Percentiles rank a stretch among this genome's conserved stretches.
Evolutionary conservation across 2,797 vertebrate species (phyloP).

Genomic region (Lithobates pipiens): DNA sequence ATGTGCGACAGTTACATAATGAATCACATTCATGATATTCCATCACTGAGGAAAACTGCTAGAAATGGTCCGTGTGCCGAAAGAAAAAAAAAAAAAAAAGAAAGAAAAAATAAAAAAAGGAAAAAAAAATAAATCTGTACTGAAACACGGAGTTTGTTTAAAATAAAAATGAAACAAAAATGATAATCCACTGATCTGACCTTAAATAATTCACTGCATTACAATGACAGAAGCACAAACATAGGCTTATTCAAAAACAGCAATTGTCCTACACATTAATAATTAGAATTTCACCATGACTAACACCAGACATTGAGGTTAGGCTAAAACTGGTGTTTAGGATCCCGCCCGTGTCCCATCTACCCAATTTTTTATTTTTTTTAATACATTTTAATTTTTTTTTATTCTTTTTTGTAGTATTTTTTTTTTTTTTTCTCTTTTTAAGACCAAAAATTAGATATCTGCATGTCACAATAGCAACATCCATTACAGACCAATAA

Average conservation of each 20-base stretch:
- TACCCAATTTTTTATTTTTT: conserved; percentile 17
- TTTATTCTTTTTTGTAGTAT: conserved; percentile 61
- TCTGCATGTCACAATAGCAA: conserved; percentile 92
- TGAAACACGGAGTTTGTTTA: conserved; percentile 87
- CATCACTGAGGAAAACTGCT: conserved; percentile 97
- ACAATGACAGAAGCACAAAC: conserved; percentile 91
- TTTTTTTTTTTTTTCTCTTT: conserved; percentile 24
- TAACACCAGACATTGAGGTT: conserved; percentile 94
- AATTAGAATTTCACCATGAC: conserved; percentile 92
- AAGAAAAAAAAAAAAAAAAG: conserved; percentile 66
- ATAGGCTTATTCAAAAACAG: conserved; percentile 88
- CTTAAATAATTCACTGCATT: conserved; percentile 88
- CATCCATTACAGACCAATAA: conserved; percentile 94
- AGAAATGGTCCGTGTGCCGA: conserved; percentile 95
- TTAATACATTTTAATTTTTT: conserved; percentile 63
- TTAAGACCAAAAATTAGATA: conserved; percentile 87
- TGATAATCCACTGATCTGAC: conserved; percentile 88
- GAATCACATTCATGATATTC: conserved; percentile 99
- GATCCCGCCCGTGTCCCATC: conserved; percentile 21
- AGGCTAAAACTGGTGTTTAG: conserved; percentile 92
- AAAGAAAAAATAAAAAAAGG: too few relatives aligned
- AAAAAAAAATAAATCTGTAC: conserved; percentile 77
- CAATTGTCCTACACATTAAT: conserved; percentile 84
- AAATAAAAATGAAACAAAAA: conserved; percentile 71
- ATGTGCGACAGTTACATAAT: conserved; percentile 98